Conservation (phyloP, 1,140 invertebrate species). For the Globodera rostochiensis region DNA sequence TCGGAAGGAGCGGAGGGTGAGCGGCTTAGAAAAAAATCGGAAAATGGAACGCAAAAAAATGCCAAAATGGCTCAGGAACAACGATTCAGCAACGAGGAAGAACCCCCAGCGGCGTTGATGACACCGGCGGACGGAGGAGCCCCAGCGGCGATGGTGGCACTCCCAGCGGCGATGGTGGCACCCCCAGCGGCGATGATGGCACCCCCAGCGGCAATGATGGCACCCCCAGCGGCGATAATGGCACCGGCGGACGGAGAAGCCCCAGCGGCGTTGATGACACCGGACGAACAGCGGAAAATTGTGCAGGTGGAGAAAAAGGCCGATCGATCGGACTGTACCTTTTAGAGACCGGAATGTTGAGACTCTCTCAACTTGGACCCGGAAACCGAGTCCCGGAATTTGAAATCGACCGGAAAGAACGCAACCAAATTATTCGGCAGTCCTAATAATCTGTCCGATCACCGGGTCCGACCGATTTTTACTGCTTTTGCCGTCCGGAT, state of each 20-base stretch:
- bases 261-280: conserved; percentile 6
- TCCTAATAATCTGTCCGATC: no score
- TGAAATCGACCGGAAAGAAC: no score
- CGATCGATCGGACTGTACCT: no score
- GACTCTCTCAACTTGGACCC: no score
- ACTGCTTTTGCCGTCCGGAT: no score
- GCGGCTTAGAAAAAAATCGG: neutral
- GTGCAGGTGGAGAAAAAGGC: conserved; percentile 26
- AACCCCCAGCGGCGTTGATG: neutral
- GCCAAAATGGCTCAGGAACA: conserved; percentile 13
- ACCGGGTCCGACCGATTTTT: no score
- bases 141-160: neutral
- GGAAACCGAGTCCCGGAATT: no score
- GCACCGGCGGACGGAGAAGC: neutral
- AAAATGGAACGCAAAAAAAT: conserved; percentile 4
- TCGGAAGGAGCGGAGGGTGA: neutral
- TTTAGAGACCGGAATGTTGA: no score
- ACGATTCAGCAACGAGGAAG: neutral
- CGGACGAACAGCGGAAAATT: conserved; percentile 49
- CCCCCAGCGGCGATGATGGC: neutral
- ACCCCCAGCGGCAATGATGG: neutral
- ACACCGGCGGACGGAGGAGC: neutral
- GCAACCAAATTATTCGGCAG: no score
- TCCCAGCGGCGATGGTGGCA: neutral
- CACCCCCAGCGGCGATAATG: neutral